Base-by-base conservation (phyloP, 2,113 vertebrate species). In the Lates calcarifer region DNA sequence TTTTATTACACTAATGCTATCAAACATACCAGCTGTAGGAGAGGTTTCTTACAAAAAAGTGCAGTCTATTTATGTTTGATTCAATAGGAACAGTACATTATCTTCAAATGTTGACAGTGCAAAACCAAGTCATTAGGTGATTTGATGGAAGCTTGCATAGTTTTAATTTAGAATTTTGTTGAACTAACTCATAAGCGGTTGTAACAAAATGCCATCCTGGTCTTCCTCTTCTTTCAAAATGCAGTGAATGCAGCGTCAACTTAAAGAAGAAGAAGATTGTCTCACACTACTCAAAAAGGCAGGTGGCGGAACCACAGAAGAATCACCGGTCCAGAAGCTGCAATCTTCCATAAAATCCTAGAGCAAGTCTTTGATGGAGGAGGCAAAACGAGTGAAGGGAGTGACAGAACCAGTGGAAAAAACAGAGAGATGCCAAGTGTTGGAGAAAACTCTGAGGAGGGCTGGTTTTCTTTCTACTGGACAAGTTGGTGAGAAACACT, bases 291-390 rank as follows among this genome's bases (percentile, higher is more conserved):
- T 81, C 55, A 89, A 39, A n/a, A 77, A 80, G 41, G 43, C 75
- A 61, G 78, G 53, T 82, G 66, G 70, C n/a, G 9, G 79, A 84
- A 82, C 65, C 71, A 56, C 20, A 9, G 66, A 76, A 70, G 67
- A 69, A 68, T 65, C 58, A 28, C 31, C 26, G 31, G 43, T 77
- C 51, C 20, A 58, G 15, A 76, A 58, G 47, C 77, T 57, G 28
- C 56, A 72, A 62, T 82, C 43, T 57, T 61, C 33, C 75, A 29
- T 64, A 18, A 77, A 85, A 56, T 65, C 53, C 55, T 53, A 17
- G 17, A 78, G 37, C 53, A 75, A 13, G 58, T 68, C 20, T 74
- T 33, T 57, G 43, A 73, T 7, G 13, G 3, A 57, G 58, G 60
- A 66, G 28, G n/a, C 24, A 24, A 53, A 43, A 56, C 2, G 3